Evolutionary conservation across 2,113 vertebrate genomes (phyloP), one percentile per base, ranked within the genome.

Genomic region (Varanus salvator): DNA sequence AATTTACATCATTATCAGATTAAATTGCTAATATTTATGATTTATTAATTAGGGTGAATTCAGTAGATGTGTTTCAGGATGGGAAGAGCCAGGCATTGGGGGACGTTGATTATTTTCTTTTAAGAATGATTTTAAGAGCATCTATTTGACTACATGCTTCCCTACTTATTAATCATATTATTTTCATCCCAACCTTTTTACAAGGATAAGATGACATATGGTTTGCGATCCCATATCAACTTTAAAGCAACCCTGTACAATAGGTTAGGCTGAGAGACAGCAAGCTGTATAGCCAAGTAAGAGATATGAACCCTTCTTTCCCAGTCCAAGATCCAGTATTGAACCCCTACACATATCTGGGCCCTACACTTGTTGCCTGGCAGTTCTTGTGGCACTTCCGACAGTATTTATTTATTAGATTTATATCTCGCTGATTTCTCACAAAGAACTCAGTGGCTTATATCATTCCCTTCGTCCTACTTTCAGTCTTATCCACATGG

Each of bases 21-120:
- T 95, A 96, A 97, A 97, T 96, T 96, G 94, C 92, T 89, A 78
- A 88, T 92, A 97, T 96, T 93, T 96, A 97, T 97, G 96, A 96
- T 93, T 84, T 84, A 86, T 95, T 94, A 95, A 95, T 95, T 94
- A 77, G 50, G 80, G 66, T 91, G 91, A 92, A 89, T 76, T 71
- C 86, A 80, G 89, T 89, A 74, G 4, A 0, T 72, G 48, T 92
- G 92, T 87, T 91, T 84, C 87, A 86, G 31, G 77, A 83, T 90
- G n/a, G 52, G 4, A 15, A 92, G 83, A 86, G 9, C 89, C 29
- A 21, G 17, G 77, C 91, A 82, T 87, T 90, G 89, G 90, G 4
- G 83, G 21, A 77, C 68, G 84, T 68, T 38, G 3, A 48, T 48
- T 84, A 3, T 15, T 48, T 29, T 48, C 8, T n/a, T 54, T 23